A percentile compares a stretch with the other conserved stretches of the same genome.
phyloP scores from a whole-genome alignment of 2,797 vertebrate species.

The Chaetodon trifasciatus region DNA sequence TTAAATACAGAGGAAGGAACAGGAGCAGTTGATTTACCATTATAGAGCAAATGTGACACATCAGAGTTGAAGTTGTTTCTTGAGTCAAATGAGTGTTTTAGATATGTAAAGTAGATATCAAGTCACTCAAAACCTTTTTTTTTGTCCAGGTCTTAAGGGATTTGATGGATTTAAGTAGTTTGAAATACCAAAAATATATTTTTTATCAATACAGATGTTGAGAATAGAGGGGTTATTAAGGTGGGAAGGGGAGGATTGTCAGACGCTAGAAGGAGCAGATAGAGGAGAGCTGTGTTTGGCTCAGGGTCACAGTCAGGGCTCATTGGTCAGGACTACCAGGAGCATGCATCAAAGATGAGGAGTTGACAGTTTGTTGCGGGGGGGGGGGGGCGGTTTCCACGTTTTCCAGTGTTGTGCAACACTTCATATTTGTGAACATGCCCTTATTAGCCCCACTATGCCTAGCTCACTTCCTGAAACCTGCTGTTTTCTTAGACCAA shows the following conservation, averaged over 20 bases:
- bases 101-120: neutral
- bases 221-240: slow-evolving; percentile 26
- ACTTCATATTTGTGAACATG: slow-evolving; percentile 49
- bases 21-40: slow-evolving; percentile 7
- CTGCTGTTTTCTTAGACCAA: slow-evolving; percentile 88
- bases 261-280: slow-evolving; percentile 20
- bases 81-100: slow-evolving; percentile 15
- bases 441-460: slow-evolving; percentile 51
- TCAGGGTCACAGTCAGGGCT: slow-evolving; percentile 52
- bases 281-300: slow-evolving; percentile 42
- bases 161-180: slow-evolving; percentile 14
- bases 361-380: slow-evolving; percentile 29
- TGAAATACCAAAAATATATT: slow-evolving; percentile 55
- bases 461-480: slow-evolving; percentile 69
- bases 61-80: slow-evolving; percentile 18
- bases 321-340: slow-evolving; percentile 38
- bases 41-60: slow-evolving; percentile 27
- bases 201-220: slow-evolving; percentile 56
- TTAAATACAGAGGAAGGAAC: slow-evolving; percentile 34
- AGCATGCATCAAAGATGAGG: slow-evolving; percentile 33
- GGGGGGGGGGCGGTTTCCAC: neutral
- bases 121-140: slow-evolving; percentile 3
- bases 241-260: neutral
- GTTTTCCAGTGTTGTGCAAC: slow-evolving; percentile 51
- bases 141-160: slow-evolving; percentile 57